These are phyloP conservation scores for Sternotherus odoratus DNA, from an alignment of 2,797 vertebrate genomes.

Conservation along the genomic window DNA sequence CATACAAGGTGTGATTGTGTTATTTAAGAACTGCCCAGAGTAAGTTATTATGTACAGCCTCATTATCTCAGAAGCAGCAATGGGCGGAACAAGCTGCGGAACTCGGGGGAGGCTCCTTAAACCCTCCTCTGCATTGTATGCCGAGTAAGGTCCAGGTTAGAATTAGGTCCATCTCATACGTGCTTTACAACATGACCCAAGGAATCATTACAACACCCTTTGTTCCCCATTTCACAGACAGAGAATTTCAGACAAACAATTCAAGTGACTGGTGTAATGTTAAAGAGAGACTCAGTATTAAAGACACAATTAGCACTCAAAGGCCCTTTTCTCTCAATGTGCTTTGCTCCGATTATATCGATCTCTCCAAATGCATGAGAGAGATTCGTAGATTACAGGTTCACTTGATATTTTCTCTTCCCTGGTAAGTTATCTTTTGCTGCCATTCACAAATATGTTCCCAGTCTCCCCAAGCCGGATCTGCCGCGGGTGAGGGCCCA, in stretches of 20 bases:
- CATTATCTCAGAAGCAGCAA: background rate
- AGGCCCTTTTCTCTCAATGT: background rate
- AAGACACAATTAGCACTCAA: background rate
- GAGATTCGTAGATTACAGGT: background rate
- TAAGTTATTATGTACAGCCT: background rate
- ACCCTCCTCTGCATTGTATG: background rate
- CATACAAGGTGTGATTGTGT: background rate
- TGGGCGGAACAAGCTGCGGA: background rate
- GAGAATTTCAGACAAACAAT: background rate
- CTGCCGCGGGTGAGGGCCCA: too few species aligned
- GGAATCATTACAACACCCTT: background rate
- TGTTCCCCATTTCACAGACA: background rate
- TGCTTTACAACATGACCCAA: background rate
- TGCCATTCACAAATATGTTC: background rate
- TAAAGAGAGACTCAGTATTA: background rate
- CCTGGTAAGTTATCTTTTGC: background rate
- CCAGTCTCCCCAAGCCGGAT: background rate
- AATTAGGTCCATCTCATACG: background rate
- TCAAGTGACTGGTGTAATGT: background rate
- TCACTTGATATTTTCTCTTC: background rate
- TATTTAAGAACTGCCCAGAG: background rate
- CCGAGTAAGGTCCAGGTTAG: background rate
- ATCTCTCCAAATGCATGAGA: rapidly evolving
- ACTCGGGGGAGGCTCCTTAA: background rate
- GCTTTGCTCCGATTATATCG: background rate